Evolutionary conservation across 2,888 invertebrate species (phyloP).

Genomic region (Synergus umbraculus): DNA sequence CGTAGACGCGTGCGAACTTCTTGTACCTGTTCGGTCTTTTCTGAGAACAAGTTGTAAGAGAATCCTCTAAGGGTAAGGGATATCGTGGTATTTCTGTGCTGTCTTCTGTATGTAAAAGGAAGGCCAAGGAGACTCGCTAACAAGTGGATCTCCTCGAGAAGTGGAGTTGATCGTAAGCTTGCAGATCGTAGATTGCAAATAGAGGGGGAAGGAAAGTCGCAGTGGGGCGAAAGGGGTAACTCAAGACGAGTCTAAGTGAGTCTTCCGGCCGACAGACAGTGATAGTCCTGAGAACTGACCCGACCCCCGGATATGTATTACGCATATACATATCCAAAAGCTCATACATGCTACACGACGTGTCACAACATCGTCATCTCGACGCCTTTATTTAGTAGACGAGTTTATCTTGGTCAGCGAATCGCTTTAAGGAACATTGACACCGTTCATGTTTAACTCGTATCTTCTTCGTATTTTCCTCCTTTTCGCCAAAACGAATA

Average conservation of each 20-base stretch:
- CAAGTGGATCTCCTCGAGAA: constrained; percentile 29
- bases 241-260: constrained; percentile 78
- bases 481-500: too few relatives aligned
- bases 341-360: constrained; percentile 60
- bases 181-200: constrained; percentile 13
- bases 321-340: constrained; percentile 66
- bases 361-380: constrained; percentile 72
- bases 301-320: constrained; percentile 72
- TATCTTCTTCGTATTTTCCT: background rate
- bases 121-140: constrained; percentile 31
- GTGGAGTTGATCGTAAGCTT: constrained; percentile 26
- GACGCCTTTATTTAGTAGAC: constrained; percentile 47
- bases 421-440: background rate
- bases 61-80: constrained; percentile 18
- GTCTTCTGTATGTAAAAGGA: background rate
- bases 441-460: background rate
- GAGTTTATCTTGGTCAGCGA: constrained; percentile 44
- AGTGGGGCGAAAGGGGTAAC: constrained; percentile 69
- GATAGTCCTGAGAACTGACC: constrained; percentile 78
- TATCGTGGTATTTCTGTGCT: constrained; percentile 17
- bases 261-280: constrained; percentile 77
- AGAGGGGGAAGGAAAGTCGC: constrained; percentile 24
- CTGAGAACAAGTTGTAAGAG: constrained; percentile 24
- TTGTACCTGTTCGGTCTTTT: constrained; percentile 17
- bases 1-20: constrained; percentile 27